A percentile compares a stretch with the other conserved stretches of the same genome.
Conservation (phyloP, 2,888 invertebrate genomes). For the Parelbella ahira region DNA sequence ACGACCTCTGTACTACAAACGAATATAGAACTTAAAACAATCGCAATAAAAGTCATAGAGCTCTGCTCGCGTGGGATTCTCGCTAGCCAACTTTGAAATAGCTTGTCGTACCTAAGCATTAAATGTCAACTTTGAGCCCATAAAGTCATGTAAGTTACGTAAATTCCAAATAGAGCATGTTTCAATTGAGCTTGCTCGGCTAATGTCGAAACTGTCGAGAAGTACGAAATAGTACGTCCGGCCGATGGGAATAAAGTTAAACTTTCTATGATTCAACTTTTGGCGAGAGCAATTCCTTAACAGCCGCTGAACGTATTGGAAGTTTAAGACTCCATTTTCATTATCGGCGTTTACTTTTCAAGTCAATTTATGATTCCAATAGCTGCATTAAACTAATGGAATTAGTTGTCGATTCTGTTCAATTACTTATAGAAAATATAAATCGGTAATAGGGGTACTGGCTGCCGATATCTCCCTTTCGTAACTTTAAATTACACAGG, state of each 20-base stretch:
- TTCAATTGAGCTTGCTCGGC: conserved; percentile 23
- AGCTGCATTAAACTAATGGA: too few species aligned
- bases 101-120: conserved; percentile 36
- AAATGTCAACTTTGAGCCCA: conserved; percentile 30
- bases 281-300: conserved; percentile 9
- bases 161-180: conserved; percentile 28
- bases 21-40: conserved; percentile 29
- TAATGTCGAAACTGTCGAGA: conserved; percentile 21
- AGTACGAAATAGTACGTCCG: background rate
- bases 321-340: too few species aligned
- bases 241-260: conserved; percentile 9
- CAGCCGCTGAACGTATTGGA: background rate
- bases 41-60: conserved; percentile 26
- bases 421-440: too few species aligned
- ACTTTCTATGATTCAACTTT: conserved; percentile 4
- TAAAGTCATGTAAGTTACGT: conserved; percentile 33
- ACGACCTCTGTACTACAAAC: conserved; percentile 21
- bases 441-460: too few species aligned
- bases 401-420: too few species aligned
- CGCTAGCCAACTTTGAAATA: conserved; percentile 30
- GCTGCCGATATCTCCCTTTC: too few species aligned
- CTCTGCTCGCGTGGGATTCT: conserved; percentile 18
- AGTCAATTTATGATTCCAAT: too few species aligned
- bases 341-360: too few species aligned
- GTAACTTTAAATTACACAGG: too few species aligned